These are phyloP conservation scores for Sarcophaga carnaria DNA, from an alignment of 2,888 invertebrate species.

Conservation along the genomic window DNA sequence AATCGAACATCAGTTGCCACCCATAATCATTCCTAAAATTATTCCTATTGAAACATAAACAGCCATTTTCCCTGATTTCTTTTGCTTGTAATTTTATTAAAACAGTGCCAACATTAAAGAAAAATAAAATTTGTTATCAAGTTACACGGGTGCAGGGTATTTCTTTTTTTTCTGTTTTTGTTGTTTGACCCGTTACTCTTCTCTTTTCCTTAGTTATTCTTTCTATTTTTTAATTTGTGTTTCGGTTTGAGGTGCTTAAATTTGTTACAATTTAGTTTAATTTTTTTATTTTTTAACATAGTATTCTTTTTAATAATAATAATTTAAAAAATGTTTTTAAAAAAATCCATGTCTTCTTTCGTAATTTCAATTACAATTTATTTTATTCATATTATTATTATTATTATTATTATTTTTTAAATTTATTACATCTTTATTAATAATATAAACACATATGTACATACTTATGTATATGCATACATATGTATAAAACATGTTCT, in stretches of 20 bases:
- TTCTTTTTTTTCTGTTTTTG: background rate
- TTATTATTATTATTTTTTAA: background rate
- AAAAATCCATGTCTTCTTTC: conserved; percentile 75
- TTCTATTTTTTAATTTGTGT: conserved; percentile 25
- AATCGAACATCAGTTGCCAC: too few species aligned
- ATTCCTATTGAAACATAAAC: too few species aligned
- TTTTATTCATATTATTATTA: conserved; percentile 47
- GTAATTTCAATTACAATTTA: conserved; percentile 76
- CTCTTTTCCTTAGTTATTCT: background rate
- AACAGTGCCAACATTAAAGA: background rate
- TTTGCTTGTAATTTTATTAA: background rate
- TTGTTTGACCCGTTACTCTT: background rate
- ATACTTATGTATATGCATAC: too few species aligned
- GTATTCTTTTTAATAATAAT: conserved; percentile 42
- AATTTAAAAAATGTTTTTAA: conserved; percentile 34
- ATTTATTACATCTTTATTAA: conserved; percentile 36
- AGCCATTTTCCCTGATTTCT: background rate
- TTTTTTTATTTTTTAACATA: conserved; percentile 52
- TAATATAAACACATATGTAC: too few species aligned
- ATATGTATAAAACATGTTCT: too few species aligned
- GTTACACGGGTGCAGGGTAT: background rate
- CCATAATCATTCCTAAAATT: too few species aligned
- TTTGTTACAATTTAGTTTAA: conserved; percentile 1
- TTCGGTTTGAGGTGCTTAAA: conserved; percentile 66
- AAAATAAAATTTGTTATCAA: too few species aligned